Percentiles rank a stretch among this genome's conserved stretches.
phyloP scores from a whole-genome alignment of 2,113 vertebrate genomes.

The Ascaphus truei region DNA sequence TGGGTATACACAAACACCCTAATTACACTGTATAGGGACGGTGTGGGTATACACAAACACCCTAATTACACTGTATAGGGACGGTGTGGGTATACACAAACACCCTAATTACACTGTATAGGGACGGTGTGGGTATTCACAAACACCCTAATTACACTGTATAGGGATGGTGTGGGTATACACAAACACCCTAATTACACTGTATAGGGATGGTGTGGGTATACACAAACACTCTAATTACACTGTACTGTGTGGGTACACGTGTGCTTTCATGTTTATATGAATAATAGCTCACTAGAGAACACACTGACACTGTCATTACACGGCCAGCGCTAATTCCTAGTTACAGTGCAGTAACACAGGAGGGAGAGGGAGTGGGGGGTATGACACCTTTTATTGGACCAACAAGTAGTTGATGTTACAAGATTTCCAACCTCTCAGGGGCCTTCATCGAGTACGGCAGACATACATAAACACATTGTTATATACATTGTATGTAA shows the following conservation, averaged over 20 bases:
- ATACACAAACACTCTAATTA: constrained; percentile 16
- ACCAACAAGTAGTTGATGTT: too few relatives aligned
- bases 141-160: constrained; percentile 8
- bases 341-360: background rate
- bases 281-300: constrained; percentile 8
- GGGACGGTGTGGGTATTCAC: constrained; percentile 13
- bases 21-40: constrained; percentile 15
- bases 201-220: constrained; percentile 4
- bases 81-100: constrained; percentile 11
- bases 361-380: too few relatives aligned
- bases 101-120: constrained; percentile 9
- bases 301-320: constrained; percentile 15
- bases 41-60: constrained; percentile 8
- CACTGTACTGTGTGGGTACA: constrained; percentile 8
- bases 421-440: too few relatives aligned
- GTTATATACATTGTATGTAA: too few relatives aligned
- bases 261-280: background rate
- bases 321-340: constrained; percentile 1
- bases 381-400: too few relatives aligned
- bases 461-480: too few relatives aligned
- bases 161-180: constrained; percentile 11
- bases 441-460: too few relatives aligned
- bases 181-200: constrained; percentile 15
- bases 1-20: constrained; percentile 4
- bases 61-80: constrained; percentile 17